Conservation (phyloP, 2,888 invertebrate genomes). For the Brenthis ino region DNA sequence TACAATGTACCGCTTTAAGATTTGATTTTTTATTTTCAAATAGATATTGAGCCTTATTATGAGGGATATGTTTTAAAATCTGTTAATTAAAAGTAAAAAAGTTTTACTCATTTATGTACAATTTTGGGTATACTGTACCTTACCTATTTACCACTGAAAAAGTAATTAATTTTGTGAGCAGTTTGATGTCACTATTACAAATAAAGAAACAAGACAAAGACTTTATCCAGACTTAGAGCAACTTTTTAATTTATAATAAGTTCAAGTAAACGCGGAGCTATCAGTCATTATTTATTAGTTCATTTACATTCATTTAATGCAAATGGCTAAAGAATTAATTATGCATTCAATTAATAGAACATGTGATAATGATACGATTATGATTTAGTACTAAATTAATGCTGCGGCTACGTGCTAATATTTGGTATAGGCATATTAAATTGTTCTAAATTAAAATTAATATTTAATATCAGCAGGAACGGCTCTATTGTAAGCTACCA, state of each 20-base stretch:
- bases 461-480: neutral
- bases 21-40: neutral
- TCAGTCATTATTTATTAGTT: constrained; percentile 2
- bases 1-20: neutral
- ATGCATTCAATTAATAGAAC: constrained; percentile 31
- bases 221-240: too few relatives aligned
- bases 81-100: too few relatives aligned
- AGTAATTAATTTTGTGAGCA: too few relatives aligned
- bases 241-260: too few relatives aligned
- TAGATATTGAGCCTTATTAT: too few relatives aligned
- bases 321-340: constrained; percentile 23
- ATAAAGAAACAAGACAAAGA: too few relatives aligned
- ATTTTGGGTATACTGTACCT: too few relatives aligned
- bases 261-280: neutral
- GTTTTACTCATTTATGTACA: too few relatives aligned
- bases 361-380: constrained; percentile 31
- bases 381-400: constrained; percentile 29
- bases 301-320: constrained; percentile 10
- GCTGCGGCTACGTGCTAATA: constrained; percentile 16
- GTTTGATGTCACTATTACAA: too few relatives aligned
- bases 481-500: neutral
- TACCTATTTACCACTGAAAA: too few relatives aligned
- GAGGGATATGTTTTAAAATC: too few relatives aligned
- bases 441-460: constrained; percentile 16
- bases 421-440: constrained; percentile 19